phyloP scores from a whole-genome alignment of 2,113 vertebrate genomes.

The Cochlearius cochlearius region DNA sequence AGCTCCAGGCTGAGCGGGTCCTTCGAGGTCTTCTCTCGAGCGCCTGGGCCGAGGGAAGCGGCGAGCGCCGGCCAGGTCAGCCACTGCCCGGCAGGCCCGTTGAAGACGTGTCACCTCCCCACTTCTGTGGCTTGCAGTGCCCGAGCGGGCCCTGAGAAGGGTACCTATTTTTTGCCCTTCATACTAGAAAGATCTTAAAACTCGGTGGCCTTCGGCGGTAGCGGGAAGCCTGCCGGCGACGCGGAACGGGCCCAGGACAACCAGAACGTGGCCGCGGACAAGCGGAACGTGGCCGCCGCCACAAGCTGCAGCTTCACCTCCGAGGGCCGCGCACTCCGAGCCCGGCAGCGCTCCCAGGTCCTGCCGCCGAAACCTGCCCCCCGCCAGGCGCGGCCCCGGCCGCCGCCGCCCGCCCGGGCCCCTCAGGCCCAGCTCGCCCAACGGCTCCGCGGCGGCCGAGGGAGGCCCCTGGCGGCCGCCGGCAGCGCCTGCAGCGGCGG shows the following conservation, averaged over 20 bases:
- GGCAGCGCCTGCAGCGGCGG: not conserved
- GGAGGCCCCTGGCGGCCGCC: not conserved
- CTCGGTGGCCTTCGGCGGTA: fast-evolving
- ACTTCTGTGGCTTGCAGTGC: fast-evolving
- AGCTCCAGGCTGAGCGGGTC: fast-evolving
- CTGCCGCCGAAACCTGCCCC: fast-evolving
- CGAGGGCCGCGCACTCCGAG: fast-evolving
- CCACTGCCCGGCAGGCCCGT: fast-evolving
- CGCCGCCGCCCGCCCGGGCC: no score
- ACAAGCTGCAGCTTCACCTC: fast-evolving
- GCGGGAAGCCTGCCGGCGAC: not conserved
- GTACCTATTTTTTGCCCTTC: fast-evolving
- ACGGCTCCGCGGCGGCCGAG: not conserved
- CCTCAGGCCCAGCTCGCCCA: not conserved
- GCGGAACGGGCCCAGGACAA: not conserved
- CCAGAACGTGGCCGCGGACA: fast-evolving
- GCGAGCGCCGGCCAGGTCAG: fast-evolving
- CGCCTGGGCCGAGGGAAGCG: fast-evolving
- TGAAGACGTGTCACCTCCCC: fast-evolving
- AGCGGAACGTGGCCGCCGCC: fast-evolving
- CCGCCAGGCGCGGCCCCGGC: no score
- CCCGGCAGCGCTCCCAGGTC: fast-evolving
- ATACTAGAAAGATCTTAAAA: not conserved
- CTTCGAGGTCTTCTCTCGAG: fast-evolving
- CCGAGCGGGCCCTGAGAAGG: not conserved